Evolutionary conservation across 2,797 vertebrate species (phyloP).

Genomic region (Geotrypetes seraphini): DNA sequence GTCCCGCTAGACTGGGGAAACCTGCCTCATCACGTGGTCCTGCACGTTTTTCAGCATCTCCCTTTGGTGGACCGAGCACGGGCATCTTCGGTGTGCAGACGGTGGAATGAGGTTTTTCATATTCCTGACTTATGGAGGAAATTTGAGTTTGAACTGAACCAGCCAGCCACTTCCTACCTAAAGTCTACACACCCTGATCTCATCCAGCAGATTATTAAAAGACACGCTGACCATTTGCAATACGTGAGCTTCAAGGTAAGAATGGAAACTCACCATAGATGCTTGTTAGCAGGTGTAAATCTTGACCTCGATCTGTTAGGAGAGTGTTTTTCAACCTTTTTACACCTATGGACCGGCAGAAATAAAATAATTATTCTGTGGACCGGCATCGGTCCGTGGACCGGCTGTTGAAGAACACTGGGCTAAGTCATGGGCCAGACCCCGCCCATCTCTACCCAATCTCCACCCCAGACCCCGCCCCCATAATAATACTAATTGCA

Average conservation of each 20-base stretch:
- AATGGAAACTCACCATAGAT: too few relatives aligned
- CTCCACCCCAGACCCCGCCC: too few relatives aligned
- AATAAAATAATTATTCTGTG: too few relatives aligned
- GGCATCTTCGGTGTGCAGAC: constrained; percentile 69
- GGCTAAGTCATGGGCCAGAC: too few relatives aligned
- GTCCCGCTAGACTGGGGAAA: constrained; percentile 59
- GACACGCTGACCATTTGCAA: constrained; percentile 74
- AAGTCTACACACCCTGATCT: constrained; percentile 82
- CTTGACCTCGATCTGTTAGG: too few relatives aligned
- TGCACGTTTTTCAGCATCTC: constrained; percentile 73
- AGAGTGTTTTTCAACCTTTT: too few relatives aligned
- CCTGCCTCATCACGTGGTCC: constrained; percentile 67
- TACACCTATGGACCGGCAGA: too few relatives aligned
- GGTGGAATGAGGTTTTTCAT: constrained; percentile 82
- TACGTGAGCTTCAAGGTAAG: constrained; percentile 83
- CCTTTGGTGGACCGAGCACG: constrained; percentile 70
- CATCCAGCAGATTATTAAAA: constrained; percentile 87
- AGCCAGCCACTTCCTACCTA: constrained; percentile 76
- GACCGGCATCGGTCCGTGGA: too few relatives aligned
- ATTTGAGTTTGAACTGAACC: constrained; percentile 85
- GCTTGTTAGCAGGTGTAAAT: too few relatives aligned
- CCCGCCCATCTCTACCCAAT: too few relatives aligned
- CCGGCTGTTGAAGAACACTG: too few relatives aligned
- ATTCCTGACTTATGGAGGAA: constrained; percentile 79
- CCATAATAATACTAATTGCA: too few relatives aligned